Evolutionary conservation across 2,797 vertebrate species (phyloP), one percentile per base, ranked within the genome.

Genomic region (Danio albolineatus): DNA sequence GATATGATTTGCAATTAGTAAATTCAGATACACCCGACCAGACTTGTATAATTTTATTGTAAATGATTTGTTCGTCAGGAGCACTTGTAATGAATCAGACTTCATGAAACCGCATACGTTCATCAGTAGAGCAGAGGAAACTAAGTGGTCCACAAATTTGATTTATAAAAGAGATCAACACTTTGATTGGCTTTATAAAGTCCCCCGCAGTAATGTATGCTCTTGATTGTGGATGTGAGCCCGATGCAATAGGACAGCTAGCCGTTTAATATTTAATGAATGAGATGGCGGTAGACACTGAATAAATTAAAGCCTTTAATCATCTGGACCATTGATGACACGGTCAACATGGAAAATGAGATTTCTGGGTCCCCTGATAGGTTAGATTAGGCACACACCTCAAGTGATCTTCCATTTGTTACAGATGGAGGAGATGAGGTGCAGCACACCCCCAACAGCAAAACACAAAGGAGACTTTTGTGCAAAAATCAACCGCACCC

Each of bases 251-350:
- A 44, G 38, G 57, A 72, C 59, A 64, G 57, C 77, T 19, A 60
- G 76, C n/a, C 8, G 57, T 84, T 79, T 73, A 84, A 79, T 76
- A 84, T 84, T 84, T 84, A 82, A 84, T 81, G 64, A 61, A 78
- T 36, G 57, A 61, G 56, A 71, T 73, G 57, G 79, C 48, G 74
- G 79, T 74, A 78, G 81, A 80, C 76, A 73, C 73, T 77, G 79
- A 80, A 77, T 79, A 79, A 76, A 82, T 88, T 83, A 85, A 76
- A 78, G 41, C 44, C 57, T 81, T 86, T 83, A 85, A 85, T 88
- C 84, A 83, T 81, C 48, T 17, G 14, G 57, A 60, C 53, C 48
- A 51, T 57, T 77, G 75, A 83, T 84, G 80, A 85, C 84, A 80
- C 16, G 79, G 80, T 86, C 79, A 82, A 72, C 48, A 39, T 44